A percentile compares a stretch with the other conserved stretches of the same genome.
phyloP scores from a whole-genome alignment of 2,113 vertebrate species.

The Trinectes maculatus region DNA sequence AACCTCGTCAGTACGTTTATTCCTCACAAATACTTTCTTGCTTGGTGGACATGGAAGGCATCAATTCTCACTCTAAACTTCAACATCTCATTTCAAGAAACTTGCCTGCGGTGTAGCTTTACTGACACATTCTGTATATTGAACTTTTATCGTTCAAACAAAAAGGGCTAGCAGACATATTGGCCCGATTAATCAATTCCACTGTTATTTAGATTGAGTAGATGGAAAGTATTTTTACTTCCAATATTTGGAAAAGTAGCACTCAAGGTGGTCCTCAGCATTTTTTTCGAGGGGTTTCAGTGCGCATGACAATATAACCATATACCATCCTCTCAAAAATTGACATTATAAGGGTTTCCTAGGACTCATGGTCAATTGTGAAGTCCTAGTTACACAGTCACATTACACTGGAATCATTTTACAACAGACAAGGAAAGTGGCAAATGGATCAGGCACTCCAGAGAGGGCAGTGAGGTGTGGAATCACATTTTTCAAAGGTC shows the following conservation, averaged over 20 bases:
- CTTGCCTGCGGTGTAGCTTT: conserved; percentile 46
- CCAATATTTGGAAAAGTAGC: conserved; percentile 66
- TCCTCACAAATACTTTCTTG: conserved; percentile 42
- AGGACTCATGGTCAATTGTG: conserved; percentile 61
- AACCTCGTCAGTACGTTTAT: conserved; percentile 28
- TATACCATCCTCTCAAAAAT: conserved; percentile 38
- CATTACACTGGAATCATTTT: conserved; percentile 59
- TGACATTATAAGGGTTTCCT: conserved; percentile 55
- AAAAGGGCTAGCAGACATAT: conserved; percentile 36
- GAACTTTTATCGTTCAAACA: conserved; percentile 57
- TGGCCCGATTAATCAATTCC: conserved; percentile 56
- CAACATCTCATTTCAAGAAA: conserved; percentile 32
- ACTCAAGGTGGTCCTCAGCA: conserved; percentile 71
- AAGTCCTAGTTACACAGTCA: conserved; percentile 56
- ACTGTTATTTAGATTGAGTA: conserved; percentile 63
- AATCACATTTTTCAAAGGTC: conserved; percentile 55
- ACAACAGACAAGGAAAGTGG: conserved; percentile 50
- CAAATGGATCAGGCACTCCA: conserved; percentile 33
- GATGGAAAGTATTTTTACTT: conserved; percentile 65
- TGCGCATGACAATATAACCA: conserved; percentile 28
- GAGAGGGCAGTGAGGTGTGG: conserved; percentile 46
- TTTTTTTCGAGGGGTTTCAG: conserved; percentile 52
- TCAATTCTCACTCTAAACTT: conserved; percentile 53
- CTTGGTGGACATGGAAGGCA: conserved; percentile 40
- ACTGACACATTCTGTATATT: conserved; percentile 42